Base-by-base conservation (phyloP, 1,140 invertebrate species). In the Drosophila obscura region DNA sequence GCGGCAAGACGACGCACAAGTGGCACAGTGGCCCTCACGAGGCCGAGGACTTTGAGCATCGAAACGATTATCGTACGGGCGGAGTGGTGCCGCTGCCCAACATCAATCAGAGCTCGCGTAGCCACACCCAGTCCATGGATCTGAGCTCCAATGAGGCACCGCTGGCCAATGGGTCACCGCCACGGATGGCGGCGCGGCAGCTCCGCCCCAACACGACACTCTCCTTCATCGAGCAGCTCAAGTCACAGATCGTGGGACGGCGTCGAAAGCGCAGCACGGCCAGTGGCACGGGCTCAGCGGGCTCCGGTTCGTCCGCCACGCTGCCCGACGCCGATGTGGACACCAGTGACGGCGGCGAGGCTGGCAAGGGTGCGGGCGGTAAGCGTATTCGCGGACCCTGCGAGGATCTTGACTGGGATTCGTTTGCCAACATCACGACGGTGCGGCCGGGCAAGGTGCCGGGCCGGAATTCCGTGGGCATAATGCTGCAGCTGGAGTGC, bases 401-500 rank as follows among this genome's bases (percentile, higher is more conserved):
- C 64, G 93, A 94, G 28, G 91, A 92, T 28, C 68, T 91, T 4
- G 84, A 90, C 9, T 91, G 88, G 90, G 89, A 91, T 24, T 80
- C 85, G 11, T 90, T 91, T 58, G 88, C 76, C 6, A 91, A 91
- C 59, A 66, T 91, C 11, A 91, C 82, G 56, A 85, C 82, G 8
- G 69, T 92, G 52, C 73, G 80, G 26, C 83, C 78, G 46, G 90
- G 87, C 80, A 93, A 91, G 66, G 90, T 73, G 63, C 91, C 83
- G 11, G 88, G 76, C 3, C 73, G 79, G 51, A 91, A 73, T 90
- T 94, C 94, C 59, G 92, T 93, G 84, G 96, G 96, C 1, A 95
- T 95, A 1, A 93, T 96, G 52, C 93, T 96, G 0, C 93, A 94
- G 78, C 93, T 96, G 9, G 94, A 94, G 6, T 97, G 96, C 90